Conservation (phyloP, 2,888 invertebrate species). For the Calameuta pallipes region DNA sequence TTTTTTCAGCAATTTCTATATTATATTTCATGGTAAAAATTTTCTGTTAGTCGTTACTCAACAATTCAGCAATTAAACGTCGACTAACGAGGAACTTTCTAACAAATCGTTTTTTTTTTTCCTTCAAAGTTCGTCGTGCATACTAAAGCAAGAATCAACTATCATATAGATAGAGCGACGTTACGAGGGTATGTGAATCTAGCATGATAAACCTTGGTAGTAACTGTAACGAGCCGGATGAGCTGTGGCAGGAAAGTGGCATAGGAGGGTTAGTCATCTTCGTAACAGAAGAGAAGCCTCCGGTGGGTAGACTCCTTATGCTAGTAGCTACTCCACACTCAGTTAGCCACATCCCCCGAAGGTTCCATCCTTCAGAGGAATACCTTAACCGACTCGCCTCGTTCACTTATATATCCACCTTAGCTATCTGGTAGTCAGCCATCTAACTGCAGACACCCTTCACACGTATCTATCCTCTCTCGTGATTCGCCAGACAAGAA, state of each 20-base stretch:
- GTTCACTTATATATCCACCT: neutral
- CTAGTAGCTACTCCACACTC: neutral
- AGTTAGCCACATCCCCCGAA: neutral
- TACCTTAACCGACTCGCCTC: neutral
- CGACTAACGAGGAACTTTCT: slow-evolving; percentile 31
- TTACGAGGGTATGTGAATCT: neutral
- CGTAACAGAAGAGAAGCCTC: neutral
- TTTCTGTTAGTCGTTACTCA: neutral
- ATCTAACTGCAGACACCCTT: neutral
- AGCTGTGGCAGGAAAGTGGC: slow-evolving; percentile 30
- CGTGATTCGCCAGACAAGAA: slow-evolving; percentile 2
- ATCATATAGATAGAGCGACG: neutral
- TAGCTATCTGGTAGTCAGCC: neutral
- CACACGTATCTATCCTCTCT: neutral
- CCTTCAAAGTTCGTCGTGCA: slow-evolving; percentile 19
- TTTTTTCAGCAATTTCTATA: neutral
- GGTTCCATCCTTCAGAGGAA: neutral
- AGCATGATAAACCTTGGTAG: slow-evolving; percentile 41
- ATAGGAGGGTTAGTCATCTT: neutral
- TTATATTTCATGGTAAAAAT: neutral
- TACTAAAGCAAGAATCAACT: neutral
- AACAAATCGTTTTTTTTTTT: slow-evolving; percentile 27
- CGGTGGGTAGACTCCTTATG: neutral
- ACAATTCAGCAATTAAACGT: slow-evolving; percentile 2
- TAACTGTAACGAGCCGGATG: slow-evolving; percentile 53